These are phyloP conservation scores for Chelon labrosus DNA, from an alignment of 2,797 vertebrate species.

Conservation along the genomic window DNA sequence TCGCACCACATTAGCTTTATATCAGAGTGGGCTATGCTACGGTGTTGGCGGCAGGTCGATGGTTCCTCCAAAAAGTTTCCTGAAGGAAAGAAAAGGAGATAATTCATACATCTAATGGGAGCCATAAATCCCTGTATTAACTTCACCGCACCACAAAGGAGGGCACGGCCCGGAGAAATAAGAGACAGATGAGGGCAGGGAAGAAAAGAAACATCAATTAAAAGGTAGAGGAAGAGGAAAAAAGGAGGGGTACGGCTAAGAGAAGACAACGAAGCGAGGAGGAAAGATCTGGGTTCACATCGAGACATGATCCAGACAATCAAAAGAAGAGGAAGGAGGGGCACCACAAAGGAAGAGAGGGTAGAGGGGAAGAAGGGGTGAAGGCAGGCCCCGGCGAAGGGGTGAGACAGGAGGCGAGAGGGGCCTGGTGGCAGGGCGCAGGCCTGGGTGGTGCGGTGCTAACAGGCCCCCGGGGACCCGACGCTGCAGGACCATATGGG, in stretches of 20 bases:
- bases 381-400: slow-evolving; percentile 57
- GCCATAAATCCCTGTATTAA: slow-evolving; percentile 94
- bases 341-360: slow-evolving; percentile 47
- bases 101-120: slow-evolving; percentile 94
- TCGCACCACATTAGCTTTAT: slow-evolving; percentile 29
- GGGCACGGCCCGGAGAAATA: slow-evolving; percentile 88
- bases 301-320: slow-evolving; percentile 64
- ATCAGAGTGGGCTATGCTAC: not conserved
- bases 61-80: slow-evolving; percentile 85
- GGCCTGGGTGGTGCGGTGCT: slow-evolving; percentile 80
- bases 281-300: slow-evolving; percentile 57
- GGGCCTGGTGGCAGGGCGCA: slow-evolving; percentile 74
- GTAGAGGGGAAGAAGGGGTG: slow-evolving; percentile 58
- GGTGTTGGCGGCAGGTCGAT: slow-evolving; percentile 19
- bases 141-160: slow-evolving; percentile 86
- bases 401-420: slow-evolving; percentile 77
- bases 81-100: slow-evolving; percentile 87
- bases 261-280: slow-evolving; percentile 47
- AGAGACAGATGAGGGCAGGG: slow-evolving; percentile 89
- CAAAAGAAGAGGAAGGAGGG: slow-evolving; percentile 55
- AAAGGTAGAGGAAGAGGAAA: slow-evolving; percentile 65
- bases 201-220: slow-evolving; percentile 88
- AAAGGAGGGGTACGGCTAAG: slow-evolving; percentile 27
- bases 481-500: slow-evolving; percentile 83
- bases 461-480: slow-evolving; percentile 80